Base-by-base conservation (phyloP, 2,888 invertebrate genomes). In the Nineta flava region DNA sequence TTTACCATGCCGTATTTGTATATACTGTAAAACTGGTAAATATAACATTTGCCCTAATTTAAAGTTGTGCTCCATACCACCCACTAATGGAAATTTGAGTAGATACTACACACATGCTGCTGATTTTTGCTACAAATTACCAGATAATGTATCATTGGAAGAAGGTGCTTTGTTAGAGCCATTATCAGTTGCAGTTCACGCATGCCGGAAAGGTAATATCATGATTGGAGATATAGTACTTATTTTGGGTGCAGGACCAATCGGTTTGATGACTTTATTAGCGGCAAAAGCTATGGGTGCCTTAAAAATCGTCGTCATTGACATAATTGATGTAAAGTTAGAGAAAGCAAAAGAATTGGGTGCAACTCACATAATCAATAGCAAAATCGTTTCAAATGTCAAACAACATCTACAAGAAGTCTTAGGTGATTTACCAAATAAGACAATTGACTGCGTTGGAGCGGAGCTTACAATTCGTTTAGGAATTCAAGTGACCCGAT, bases 121-220 rank as follows among this genome's bases (percentile, higher is more conserved):
- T 7, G 88, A 90, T 65, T 91, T 87, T 66, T 91, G 91, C 60
- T 84, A 73, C 68, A 90, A 88, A 84, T 84, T 97, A 26, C 96
- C 96, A 0, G 84, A 90, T 59, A 78, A 93, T 67, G 84, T 97
- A 43, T 76, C 77, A 1, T 77, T 91, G 69, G 95, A 95, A 62
- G 96, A 97, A 65, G 96, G 92, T 2, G 95, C 96, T 0, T 63
- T 97, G 1, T 67, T 95, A 56, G 96, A 97, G 65, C 97, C 97
- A 0, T 68, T 97, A 10, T 81, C 93, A 0, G 95, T 96, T 21
- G 96, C 85, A 9, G 87, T 96, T 0, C 93, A 95, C 68, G 92
- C 94, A 49, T 95, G 95, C 59, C 77, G 83, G 48, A 79, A 92
- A 55, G 94, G 83, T 9, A 77, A 79, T 2, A 77, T 97, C 10